phyloP scores from a whole-genome alignment of 2,888 invertebrate species.

The Sclerodermus sp. region DNA sequence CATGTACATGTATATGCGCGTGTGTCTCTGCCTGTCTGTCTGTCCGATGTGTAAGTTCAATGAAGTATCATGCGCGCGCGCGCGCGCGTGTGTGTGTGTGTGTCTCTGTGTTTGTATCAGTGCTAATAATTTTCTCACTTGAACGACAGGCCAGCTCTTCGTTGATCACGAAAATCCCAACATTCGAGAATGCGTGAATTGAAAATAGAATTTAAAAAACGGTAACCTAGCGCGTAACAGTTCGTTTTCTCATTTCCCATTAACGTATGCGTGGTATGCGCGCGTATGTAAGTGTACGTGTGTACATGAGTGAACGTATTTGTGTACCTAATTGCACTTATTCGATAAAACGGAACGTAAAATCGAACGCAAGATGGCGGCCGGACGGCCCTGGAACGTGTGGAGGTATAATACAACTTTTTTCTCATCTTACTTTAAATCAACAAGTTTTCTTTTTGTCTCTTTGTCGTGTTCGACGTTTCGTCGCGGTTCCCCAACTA shows the following conservation, averaged over 20 bases:
- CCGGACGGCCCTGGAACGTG: constrained; percentile 51
- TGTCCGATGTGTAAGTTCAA: constrained; percentile 4
- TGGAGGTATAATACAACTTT: too few relatives aligned
- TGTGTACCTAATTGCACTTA: constrained; percentile 57
- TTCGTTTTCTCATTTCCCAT: constrained; percentile 18
- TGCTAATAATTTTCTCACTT: background rate
- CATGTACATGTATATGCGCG: background rate
- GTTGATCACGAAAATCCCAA: constrained; percentile 58
- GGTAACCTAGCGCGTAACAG: constrained; percentile 54
- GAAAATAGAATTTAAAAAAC: constrained; percentile 55
- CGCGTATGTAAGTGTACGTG: background rate
- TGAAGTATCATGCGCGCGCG: background rate
- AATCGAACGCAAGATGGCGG: constrained; percentile 56
- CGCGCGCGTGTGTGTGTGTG: constrained; percentile 28
- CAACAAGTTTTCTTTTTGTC: too few relatives aligned
- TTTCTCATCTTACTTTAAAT: too few relatives aligned
- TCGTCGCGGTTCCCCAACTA: constrained; percentile 18
- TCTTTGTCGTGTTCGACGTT: constrained; percentile 15
- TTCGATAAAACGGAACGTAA: constrained; percentile 55
- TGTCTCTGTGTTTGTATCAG: constrained; percentile 19
- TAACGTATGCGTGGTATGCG: constrained; percentile 15
- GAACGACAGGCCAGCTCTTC: constrained; percentile 48
- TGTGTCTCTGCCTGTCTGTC: constrained; percentile 11
- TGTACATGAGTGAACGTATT: constrained; percentile 11
- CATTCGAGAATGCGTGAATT: constrained; percentile 55